Percentiles rank a stretch among this genome's conserved stretches.
Evolutionary conservation across 2,797 vertebrate genomes (phyloP).

Genomic region (Natrix natrix): DNA sequence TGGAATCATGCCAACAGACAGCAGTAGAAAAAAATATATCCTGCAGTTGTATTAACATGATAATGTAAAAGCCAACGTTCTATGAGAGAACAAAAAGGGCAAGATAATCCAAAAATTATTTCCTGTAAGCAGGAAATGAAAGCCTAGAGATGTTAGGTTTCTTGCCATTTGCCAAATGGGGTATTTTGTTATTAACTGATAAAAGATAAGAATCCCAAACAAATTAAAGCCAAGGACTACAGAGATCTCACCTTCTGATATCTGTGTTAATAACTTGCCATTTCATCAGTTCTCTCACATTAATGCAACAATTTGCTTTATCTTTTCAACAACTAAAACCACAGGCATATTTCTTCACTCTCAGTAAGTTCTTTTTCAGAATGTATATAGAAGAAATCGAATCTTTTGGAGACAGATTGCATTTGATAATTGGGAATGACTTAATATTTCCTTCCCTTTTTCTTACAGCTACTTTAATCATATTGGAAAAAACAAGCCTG

Average conservation of each 20-base stretch:
- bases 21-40: slow-evolving; percentile 25
- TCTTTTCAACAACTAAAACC: slow-evolving; percentile 13
- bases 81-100: slow-evolving; percentile 56
- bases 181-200: slow-evolving; percentile 76
- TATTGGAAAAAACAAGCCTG: neutral
- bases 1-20: neutral
- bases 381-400: slow-evolving; percentile 16
- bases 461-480: neutral
- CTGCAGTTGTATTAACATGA: slow-evolving; percentile 20
- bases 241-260: slow-evolving; percentile 47
- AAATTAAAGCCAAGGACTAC: slow-evolving; percentile 71
- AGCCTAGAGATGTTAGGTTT: slow-evolving; percentile 57
- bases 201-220: slow-evolving; percentile 59
- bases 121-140: slow-evolving; percentile 97
- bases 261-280: slow-evolving; percentile 42
- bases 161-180: slow-evolving; percentile 43
- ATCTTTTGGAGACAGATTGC: neutral
- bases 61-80: slow-evolving; percentile 55
- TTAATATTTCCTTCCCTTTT: neutral
- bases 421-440: neutral
- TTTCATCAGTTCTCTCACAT: slow-evolving; percentile 7
- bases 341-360: slow-evolving; percentile 1
- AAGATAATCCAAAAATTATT: slow-evolving; percentile 79
- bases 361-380: neutral
- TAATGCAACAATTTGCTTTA: slow-evolving; percentile 49